Percentiles rank a stretch among this genome's conserved stretches.
Evolutionary conservation across 1,140 invertebrate genomes (phyloP).

Genomic region (Zaprionus africanus): DNA sequence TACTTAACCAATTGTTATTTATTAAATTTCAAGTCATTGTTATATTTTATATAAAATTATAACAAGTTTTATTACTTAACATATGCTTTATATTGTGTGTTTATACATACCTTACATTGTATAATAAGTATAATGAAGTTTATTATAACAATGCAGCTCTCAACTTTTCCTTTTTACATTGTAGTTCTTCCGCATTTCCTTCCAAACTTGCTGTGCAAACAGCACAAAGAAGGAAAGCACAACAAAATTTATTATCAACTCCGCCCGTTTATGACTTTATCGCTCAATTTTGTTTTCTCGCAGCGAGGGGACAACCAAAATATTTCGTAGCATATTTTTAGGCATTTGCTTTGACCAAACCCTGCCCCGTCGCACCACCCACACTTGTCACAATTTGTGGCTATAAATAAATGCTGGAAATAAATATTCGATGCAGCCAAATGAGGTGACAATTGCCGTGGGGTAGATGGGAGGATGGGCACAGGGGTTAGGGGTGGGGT

Average conservation of each 20-base stretch:
- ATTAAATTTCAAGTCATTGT: too few relatives aligned
- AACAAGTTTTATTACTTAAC: too few relatives aligned
- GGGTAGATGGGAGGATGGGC: too few relatives aligned
- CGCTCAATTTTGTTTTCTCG: slow-evolving; percentile 12
- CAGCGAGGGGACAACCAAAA: slow-evolving; percentile 19
- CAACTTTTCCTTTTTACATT: too few relatives aligned
- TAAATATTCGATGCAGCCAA: background rate
- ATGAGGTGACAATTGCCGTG: slow-evolving; percentile 2
- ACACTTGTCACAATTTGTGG: background rate
- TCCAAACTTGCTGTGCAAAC: slow-evolving; percentile 25
- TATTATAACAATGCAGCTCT: too few relatives aligned
- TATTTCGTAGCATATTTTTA: slow-evolving; percentile 56
- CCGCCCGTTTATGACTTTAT: slow-evolving; percentile 36
- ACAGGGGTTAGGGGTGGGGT: too few relatives aligned
- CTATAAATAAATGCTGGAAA: slow-evolving; percentile 54
- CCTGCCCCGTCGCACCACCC: background rate
- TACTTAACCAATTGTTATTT: too few relatives aligned
- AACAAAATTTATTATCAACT: slow-evolving; percentile 20
- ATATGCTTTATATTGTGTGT: too few relatives aligned
- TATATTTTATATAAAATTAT: too few relatives aligned
- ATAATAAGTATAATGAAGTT: too few relatives aligned
- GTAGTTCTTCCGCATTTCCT: background rate
- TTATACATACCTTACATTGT: too few relatives aligned
- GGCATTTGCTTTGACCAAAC: slow-evolving; percentile 9
- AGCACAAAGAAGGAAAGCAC: background rate